These are phyloP conservation scores for Neoaliturus tenellus DNA, from an alignment of 2,888 invertebrate species.

Conservation along the genomic window DNA sequence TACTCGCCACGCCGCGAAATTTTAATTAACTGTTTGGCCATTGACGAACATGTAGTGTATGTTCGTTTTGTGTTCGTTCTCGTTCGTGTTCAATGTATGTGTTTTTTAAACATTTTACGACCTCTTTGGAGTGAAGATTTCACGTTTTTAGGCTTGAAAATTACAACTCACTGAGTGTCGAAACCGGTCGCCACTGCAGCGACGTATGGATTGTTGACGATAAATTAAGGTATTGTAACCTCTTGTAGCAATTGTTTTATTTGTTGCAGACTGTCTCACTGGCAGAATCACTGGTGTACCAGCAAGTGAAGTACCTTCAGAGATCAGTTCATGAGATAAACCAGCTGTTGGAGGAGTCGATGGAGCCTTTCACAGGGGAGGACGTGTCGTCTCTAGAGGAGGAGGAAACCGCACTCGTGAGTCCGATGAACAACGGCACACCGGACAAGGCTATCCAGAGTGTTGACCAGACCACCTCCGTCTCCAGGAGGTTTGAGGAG, in stretches of 20 bases:
- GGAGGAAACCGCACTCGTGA: constrained; percentile 54
- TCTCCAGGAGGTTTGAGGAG: constrained; percentile 51
- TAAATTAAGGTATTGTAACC: too few relatives aligned
- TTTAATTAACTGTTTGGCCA: too few relatives aligned
- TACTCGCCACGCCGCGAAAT: too few relatives aligned
- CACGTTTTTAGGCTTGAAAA: too few relatives aligned
- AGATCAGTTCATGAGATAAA: constrained; percentile 86
- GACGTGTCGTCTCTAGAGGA: constrained; percentile 60
- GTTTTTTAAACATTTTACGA: too few relatives aligned
- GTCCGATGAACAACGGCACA: constrained; percentile 56
- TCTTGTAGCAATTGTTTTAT: background rate
- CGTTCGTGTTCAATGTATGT: too few relatives aligned
- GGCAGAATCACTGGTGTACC: constrained; percentile 75
- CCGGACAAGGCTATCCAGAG: constrained; percentile 35
- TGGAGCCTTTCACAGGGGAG: constrained; percentile 59
- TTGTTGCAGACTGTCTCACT: constrained; percentile 51
- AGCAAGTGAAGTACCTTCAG: constrained; percentile 85
- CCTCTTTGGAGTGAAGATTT: too few relatives aligned
- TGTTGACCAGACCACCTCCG: constrained; percentile 18
- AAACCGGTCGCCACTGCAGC: too few relatives aligned
- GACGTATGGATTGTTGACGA: too few relatives aligned
- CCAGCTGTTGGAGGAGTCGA: constrained; percentile 67
- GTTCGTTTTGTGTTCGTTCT: too few relatives aligned
- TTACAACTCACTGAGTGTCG: too few relatives aligned
- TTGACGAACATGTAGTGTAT: too few relatives aligned